Conservation (phyloP, 2,888 invertebrate genomes). For the Pseudeuparius sepicola region DNA sequence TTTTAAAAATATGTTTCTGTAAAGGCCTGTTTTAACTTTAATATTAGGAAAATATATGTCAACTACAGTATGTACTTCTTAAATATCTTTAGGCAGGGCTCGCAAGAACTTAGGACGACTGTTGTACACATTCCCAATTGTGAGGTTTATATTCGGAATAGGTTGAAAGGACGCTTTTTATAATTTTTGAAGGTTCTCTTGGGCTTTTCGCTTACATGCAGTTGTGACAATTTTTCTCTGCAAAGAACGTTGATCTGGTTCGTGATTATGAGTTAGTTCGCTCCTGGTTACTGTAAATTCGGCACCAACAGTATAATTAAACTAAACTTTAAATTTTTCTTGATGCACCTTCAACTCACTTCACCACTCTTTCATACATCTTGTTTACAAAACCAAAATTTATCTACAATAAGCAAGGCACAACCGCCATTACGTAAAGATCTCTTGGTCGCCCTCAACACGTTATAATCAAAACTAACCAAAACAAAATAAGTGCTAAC, state of each 20-base stretch:
- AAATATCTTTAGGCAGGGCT: too few relatives aligned
- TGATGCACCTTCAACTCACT: conserved; percentile 15
- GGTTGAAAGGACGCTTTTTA: conserved; percentile 1
- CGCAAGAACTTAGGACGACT: too few relatives aligned
- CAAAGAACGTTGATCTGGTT: neutral
- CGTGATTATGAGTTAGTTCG: conserved; percentile 6
- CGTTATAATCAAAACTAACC: too few relatives aligned
- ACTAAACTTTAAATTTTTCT: conserved; percentile 7
- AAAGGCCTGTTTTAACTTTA: too few relatives aligned
- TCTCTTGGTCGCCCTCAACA: neutral
- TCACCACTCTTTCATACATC: conserved; percentile 12
- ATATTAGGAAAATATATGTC: too few relatives aligned
- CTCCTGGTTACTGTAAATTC: conserved; percentile 6
- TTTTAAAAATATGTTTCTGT: too few relatives aligned
- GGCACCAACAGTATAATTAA: conserved; percentile 6
- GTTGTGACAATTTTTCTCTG: conserved; percentile 7
- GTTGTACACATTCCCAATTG: too few relatives aligned
- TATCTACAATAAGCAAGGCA: conserved; percentile 3
- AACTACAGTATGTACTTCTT: too few relatives aligned
- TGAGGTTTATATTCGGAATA: too few relatives aligned
- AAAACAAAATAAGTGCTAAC: too few relatives aligned
- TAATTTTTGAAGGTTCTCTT: conserved; percentile 1
- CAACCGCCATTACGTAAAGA: conserved; percentile 4
- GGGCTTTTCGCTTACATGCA: conserved; percentile 5
- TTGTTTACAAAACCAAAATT: conserved; percentile 14